Percentiles rank a stretch among this genome's conserved stretches.
These are phyloP conservation scores for Osmerus mordax DNA, from an alignment of 2,113 vertebrate species.

Conservation along the genomic window DNA sequence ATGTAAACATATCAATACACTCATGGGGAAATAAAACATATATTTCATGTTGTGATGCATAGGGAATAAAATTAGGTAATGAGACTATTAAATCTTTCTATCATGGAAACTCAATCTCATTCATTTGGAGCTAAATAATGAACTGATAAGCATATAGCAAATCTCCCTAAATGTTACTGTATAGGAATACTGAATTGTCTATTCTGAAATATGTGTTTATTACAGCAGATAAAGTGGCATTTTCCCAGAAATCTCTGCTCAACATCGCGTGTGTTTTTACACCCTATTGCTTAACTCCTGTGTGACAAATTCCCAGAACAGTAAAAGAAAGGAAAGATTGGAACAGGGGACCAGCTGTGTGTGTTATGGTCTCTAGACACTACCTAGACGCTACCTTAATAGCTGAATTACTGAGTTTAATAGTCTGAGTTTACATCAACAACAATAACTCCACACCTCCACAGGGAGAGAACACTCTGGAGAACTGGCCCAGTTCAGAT, in stretches of 20 bases:
- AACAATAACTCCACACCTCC: slow-evolving; percentile 26
- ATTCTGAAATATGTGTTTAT: not conserved
- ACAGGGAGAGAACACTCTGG: not conserved
- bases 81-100: not conserved
- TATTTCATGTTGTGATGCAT: slow-evolving; percentile 10
- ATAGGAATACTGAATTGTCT: not conserved
- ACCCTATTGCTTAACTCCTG: slow-evolving; percentile 41
- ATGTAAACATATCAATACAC: slow-evolving; percentile 52
- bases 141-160: too few species aligned
- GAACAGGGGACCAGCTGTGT: slow-evolving; percentile 43
- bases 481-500: too few species aligned
- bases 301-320: slow-evolving; percentile 47
- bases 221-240: not conserved
- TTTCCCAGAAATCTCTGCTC: not conserved
- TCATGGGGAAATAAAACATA: slow-evolving; percentile 40
- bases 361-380: slow-evolving; percentile 46
- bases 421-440: slow-evolving; percentile 45
- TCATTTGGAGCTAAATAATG: not conserved
- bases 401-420: slow-evolving; percentile 34
- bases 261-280: not conserved
- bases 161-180: not conserved
- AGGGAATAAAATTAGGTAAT: slow-evolving; percentile 11
- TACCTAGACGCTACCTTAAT: slow-evolving; percentile 57
- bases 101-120: too few species aligned
- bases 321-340: slow-evolving; percentile 9